Percentiles rank a stretch among this genome's conserved stretches.
Conservation (phyloP, 1,140 invertebrate species). For the Heliconius eleuchia region DNA sequence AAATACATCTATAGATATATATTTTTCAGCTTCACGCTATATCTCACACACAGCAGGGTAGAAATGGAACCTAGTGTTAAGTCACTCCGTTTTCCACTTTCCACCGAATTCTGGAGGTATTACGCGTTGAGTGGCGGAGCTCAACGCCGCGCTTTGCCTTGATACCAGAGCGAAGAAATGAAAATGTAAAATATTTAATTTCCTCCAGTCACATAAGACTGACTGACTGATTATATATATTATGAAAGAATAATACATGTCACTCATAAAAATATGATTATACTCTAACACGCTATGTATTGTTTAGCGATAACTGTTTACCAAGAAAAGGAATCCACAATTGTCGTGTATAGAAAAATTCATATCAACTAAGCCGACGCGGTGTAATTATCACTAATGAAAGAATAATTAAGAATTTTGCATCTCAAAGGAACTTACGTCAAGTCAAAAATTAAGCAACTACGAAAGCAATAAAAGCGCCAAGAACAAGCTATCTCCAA, state of each 20-base stretch:
- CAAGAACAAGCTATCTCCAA: conserved; percentile 43
- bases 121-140: no score
- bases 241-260: no score
- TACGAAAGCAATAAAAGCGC: conserved; percentile 37
- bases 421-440: conserved; percentile 25
- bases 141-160: no score
- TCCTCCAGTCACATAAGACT: no score
- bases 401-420: conserved; percentile 26
- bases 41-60: no score
- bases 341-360: not conserved
- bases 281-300: not conserved
- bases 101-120: no score
- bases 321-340: not conserved
- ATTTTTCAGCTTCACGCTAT: no score
- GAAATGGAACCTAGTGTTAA: no score
- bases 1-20: not conserved
- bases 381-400: conserved; percentile 16
- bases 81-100: no score
- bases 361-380: not conserved
- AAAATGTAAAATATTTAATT: no score
- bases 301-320: not conserved
- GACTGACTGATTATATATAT: no score
- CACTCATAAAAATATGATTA: not conserved
- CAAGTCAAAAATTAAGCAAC: conserved; percentile 40
- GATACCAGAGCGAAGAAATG: no score